Conservation (phyloP, 2,113 vertebrate species). For the Nyctibius bracteatus region DNA sequence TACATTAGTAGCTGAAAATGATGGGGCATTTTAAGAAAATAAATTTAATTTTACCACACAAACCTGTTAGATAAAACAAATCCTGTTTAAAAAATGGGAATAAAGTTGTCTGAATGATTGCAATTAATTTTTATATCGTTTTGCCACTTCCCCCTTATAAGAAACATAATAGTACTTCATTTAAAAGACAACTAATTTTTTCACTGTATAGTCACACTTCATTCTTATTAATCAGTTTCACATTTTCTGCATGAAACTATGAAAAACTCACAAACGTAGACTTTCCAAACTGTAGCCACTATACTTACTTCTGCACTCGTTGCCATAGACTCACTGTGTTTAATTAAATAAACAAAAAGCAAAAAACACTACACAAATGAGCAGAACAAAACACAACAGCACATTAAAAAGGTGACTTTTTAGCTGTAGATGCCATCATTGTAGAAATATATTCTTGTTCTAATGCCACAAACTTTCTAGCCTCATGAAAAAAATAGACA, state of each 20-base stretch:
- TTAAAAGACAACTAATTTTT: neutral
- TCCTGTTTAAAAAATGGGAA: neutral
- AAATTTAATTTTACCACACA: conserved; percentile 24
- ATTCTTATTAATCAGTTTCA: neutral
- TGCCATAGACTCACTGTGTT: neutral
- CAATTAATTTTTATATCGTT: neutral
- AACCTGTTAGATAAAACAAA: neutral
- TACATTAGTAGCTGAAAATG: conserved; percentile 17
- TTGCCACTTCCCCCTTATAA: neutral
- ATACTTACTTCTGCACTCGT: conserved; percentile 18
- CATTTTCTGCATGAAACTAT: conserved; percentile 10
- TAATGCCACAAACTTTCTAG: neutral
- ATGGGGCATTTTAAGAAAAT: conserved; percentile 18
- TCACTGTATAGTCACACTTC: neutral
- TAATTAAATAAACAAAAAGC: neutral
- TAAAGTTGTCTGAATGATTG: neutral
- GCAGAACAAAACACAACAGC: conserved; percentile 13
- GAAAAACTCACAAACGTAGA: conserved; percentile 30
- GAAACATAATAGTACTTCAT: neutral
- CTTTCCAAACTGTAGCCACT: conserved; percentile 10
- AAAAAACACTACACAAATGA: conserved; percentile 21
- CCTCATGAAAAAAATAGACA: neutral
- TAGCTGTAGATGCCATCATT: neutral
- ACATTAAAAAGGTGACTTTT: neutral
- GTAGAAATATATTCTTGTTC: neutral